Evolutionary conservation across 2,888 invertebrate species (phyloP), one percentile per base, ranked within the genome.

Genomic region (Byasa hedistus): DNA sequence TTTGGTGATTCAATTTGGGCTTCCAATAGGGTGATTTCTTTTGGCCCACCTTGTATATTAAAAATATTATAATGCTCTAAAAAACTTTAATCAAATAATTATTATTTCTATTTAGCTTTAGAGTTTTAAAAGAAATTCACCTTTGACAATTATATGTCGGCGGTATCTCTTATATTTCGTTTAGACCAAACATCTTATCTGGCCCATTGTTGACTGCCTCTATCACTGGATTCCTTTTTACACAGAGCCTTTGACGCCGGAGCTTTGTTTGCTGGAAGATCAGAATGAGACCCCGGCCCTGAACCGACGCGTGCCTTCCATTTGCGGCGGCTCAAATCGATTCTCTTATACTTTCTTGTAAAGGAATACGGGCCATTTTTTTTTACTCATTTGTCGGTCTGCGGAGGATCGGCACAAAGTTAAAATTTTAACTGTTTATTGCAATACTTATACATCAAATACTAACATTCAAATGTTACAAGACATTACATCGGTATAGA

Each of bases 211-310:
- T 87, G 90, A 89, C 89, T 89, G 86, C 89, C 89, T 89, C 86
- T 89, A 89, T 89, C 89, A 89, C 87, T 86, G 90, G 89, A 87
- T 89, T 90, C 87, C 90, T 90, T 90, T 88, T 89, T 85, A 86
- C 87, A 86, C 82, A 80, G 84, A 80, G 85, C 87, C 90, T 90
- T 90, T 90, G 90, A 89, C 86, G 86, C 84, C 79, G 79, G 78
- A 80, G 76, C 87, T 87, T 89, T 90, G 89, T 89, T 89, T 88
- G 88, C 83, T 80, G 78, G 83, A 83, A 88, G 88, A 89, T 88
- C 88, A 84, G 86, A 86, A 89, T 86, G 88, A 89, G 87, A 85
- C 85, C 77, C 82, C 81, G 77, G 79, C 79, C 75, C 75, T 79
- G 82, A 82, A 85, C 86, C 87, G 86, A 84, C 84, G 87, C 87